Conservation (phyloP, 2,888 invertebrate genomes). For the Lepidochrysops patricia region DNA sequence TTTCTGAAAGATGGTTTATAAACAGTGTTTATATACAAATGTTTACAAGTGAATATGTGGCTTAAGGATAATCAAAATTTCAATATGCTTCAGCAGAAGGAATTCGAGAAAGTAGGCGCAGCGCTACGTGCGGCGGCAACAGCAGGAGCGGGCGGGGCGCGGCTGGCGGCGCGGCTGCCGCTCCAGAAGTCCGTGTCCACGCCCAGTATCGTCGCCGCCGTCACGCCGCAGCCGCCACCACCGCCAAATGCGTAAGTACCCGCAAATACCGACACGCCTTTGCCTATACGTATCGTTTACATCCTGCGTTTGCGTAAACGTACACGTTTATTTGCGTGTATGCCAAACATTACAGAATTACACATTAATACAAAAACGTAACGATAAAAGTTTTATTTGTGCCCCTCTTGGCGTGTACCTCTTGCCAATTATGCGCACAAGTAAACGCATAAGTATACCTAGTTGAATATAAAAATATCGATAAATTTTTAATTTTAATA, state of each 20-base stretch:
- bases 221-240: slow-evolving; percentile 53
- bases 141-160: slow-evolving; percentile 69
- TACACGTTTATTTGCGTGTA: too few relatives aligned
- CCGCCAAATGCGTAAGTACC: slow-evolving; percentile 46
- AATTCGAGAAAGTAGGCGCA: slow-evolving; percentile 79
- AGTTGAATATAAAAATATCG: too few relatives aligned
- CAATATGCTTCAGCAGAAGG: slow-evolving; percentile 71
- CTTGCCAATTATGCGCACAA: not conserved
- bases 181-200: slow-evolving; percentile 93
- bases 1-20: too few relatives aligned
- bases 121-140: slow-evolving; percentile 53
- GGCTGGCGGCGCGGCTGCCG: slow-evolving; percentile 76
- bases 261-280: slow-evolving; percentile 4
- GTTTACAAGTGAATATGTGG: too few relatives aligned
- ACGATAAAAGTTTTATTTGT: too few relatives aligned
- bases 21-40: too few relatives aligned
- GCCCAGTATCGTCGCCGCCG: slow-evolving; percentile 86
- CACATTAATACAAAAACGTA: too few relatives aligned
- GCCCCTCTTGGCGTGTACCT: too few relatives aligned
- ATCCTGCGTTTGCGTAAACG: not conserved
- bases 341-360: too few relatives aligned
- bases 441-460: too few relatives aligned
- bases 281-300: not conserved
- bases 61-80: too few relatives aligned
- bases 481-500: too few relatives aligned